A percentile compares a stretch with the other conserved stretches of the same genome.
Conservation (phyloP, 2,797 vertebrate genomes). For the Sebastiscus albofasciatus region DNA sequence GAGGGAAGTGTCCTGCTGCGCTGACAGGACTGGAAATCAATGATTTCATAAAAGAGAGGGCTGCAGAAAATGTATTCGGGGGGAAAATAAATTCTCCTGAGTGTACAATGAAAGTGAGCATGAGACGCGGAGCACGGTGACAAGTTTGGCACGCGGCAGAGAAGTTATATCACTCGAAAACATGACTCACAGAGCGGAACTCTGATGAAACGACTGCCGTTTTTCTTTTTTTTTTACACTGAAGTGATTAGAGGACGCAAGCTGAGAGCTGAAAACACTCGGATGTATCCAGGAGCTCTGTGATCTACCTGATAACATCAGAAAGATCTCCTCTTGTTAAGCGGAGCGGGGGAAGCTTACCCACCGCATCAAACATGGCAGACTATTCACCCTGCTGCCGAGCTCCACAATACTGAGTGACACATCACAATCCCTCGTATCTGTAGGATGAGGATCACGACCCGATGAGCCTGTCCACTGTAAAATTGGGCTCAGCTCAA, state of each 20-base stretch:
- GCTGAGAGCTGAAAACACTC: constrained; percentile 36
- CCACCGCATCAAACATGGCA: constrained; percentile 32
- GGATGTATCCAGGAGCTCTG: constrained; percentile 43
- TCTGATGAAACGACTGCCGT: constrained; percentile 13
- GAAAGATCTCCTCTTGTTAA: constrained; percentile 52
- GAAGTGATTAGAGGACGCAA: constrained; percentile 60
- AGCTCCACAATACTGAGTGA: constrained; percentile 50
- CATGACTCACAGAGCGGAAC: constrained; percentile 34
- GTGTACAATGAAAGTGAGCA: constrained; percentile 46
- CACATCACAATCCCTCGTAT: constrained; percentile 46
- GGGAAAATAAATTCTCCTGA: constrained; percentile 59
- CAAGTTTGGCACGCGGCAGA: constrained; percentile 33
- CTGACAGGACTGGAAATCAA: constrained; percentile 75
- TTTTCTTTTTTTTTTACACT: constrained; percentile 6
- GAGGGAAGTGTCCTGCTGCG: constrained; percentile 60
- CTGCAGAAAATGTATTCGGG: constrained; percentile 61
- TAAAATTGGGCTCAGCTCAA: constrained; percentile 34
- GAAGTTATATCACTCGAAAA: constrained; percentile 42
- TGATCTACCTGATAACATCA: constrained; percentile 69
- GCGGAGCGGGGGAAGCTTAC: constrained; percentile 42
- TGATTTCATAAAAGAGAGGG: constrained; percentile 63
- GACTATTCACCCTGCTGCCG: constrained; percentile 27
- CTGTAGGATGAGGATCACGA: constrained; percentile 19
- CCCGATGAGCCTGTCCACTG: constrained; percentile 10
- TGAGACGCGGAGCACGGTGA: constrained; percentile 36